A percentile compares a stretch with the other conserved stretches of the same genome.
phyloP scores from a whole-genome alignment of 1,140 invertebrate species.

The Vollenhovia emeryi region DNA sequence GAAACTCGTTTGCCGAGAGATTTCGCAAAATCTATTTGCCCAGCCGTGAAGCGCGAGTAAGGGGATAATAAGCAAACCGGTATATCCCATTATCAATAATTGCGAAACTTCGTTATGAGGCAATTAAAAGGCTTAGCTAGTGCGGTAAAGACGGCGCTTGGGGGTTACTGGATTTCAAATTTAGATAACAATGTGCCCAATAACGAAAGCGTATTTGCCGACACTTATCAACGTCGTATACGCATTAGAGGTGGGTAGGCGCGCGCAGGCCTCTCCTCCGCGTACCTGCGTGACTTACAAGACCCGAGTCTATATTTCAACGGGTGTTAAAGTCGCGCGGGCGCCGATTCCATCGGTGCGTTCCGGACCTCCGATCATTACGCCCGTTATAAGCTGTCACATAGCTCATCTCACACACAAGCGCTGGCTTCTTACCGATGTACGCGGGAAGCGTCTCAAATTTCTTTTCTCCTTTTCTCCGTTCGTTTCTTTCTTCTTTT shows the following conservation, averaged over 20 bases:
- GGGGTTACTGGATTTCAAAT: constrained; percentile 51
- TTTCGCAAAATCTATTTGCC: constrained; percentile 29
- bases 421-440: background rate
- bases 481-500: too few species aligned
- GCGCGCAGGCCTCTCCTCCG: background rate
- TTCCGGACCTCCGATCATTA: constrained; percentile 63
- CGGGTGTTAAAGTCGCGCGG: constrained; percentile 65
- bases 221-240: constrained; percentile 35
- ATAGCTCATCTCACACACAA: constrained; percentile 66
- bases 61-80: constrained; percentile 25
- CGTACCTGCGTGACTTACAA: constrained; percentile 64
- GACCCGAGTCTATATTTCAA: constrained; percentile 65
- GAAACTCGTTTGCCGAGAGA: constrained; percentile 12
- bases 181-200: constrained; percentile 47
- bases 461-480: constrained; percentile 25
- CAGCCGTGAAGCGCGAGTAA: constrained; percentile 9
- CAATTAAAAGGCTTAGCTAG: constrained; percentile 31
- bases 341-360: constrained; percentile 57
- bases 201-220: constrained; percentile 56
- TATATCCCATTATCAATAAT: constrained; percentile 50
- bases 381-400: constrained; percentile 69
- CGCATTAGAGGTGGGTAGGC: constrained; percentile 21
- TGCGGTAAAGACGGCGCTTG: background rate
- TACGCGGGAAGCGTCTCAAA: background rate
- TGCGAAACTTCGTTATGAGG: constrained; percentile 34